Conservation (phyloP, 2,797 vertebrate species). For the Cyprinella venusta region DNA sequence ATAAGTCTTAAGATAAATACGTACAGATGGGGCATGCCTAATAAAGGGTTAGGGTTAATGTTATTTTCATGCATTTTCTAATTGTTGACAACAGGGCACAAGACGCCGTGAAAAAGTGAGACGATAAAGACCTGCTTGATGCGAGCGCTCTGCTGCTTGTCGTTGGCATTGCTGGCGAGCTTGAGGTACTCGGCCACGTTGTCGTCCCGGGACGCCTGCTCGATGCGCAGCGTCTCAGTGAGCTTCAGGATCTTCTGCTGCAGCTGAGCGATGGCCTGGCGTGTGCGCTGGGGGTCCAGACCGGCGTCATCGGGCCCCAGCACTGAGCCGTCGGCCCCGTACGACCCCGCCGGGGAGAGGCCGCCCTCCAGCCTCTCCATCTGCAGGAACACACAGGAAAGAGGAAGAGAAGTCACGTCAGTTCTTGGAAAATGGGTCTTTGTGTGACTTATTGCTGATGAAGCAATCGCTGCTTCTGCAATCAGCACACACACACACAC, state of each 20-base stretch:
- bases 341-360: slow-evolving; percentile 81
- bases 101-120: background rate
- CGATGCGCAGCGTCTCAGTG: slow-evolving; percentile 97
- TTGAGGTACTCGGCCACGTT: slow-evolving; percentile 97
- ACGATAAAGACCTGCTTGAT: slow-evolving; percentile 84
- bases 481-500: slow-evolving; percentile 63
- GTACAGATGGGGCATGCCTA: too few species aligned
- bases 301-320: slow-evolving; percentile 83
- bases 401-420: slow-evolving; percentile 33
- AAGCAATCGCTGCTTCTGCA: slow-evolving; percentile 51
- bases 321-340: slow-evolving; percentile 84
- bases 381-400: slow-evolving; percentile 70
- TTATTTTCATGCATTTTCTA: background rate
- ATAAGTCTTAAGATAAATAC: too few species aligned
- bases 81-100: background rate
- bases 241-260: slow-evolving; percentile 98
- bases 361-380: slow-evolving; percentile 93
- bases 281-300: slow-evolving; percentile 92
- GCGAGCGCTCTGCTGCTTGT: slow-evolving; percentile 93
- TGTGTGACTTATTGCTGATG: slow-evolving; percentile 62
- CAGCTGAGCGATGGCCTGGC: slow-evolving; percentile 93
- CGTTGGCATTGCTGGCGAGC: slow-evolving; percentile 90
- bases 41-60: too few species aligned
- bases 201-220: slow-evolving; percentile 93
- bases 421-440: slow-evolving; percentile 29